Evolutionary conservation across 2,113 vertebrate species (phyloP).

Genomic region (Anseranas semipalmata): DNA sequence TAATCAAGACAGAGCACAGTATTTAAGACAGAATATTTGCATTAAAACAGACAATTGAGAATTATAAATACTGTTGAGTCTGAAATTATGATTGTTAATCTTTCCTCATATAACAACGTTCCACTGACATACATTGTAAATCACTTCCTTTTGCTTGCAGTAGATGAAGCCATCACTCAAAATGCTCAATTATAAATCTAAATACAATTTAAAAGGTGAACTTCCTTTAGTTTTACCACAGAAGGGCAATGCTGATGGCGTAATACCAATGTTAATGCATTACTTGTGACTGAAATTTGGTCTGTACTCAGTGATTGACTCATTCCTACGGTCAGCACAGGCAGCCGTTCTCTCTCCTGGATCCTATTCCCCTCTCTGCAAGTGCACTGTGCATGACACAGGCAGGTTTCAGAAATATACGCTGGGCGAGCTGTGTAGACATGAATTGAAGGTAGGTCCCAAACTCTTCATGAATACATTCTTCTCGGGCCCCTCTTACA

Average conservation of each 20-base stretch:
- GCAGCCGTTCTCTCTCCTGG: not conserved
- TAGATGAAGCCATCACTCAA: conserved; percentile 46
- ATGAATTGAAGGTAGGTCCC: not conserved
- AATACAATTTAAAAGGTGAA: conserved; percentile 38
- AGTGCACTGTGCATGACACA: not conserved
- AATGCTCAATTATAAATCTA: conserved; percentile 16
- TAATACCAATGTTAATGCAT: conserved; percentile 1
- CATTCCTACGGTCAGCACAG: not conserved
- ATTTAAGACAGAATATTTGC: conserved; percentile 70
- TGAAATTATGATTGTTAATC: conserved; percentile 71
- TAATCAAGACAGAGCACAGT: conserved; percentile 71
- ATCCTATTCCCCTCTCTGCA: not conserved
- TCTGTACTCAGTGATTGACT: not conserved
- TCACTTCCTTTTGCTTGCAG: conserved; percentile 13
- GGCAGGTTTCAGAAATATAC: not conserved
- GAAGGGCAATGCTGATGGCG: conserved; percentile 6
- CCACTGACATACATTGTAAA: conserved; percentile 54
- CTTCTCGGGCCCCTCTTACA: not conserved
- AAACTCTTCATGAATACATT: not conserved
- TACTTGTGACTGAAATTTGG: conserved; percentile 4
- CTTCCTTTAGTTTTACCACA: not conserved
- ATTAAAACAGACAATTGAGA: conserved; percentile 70
- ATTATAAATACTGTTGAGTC: conserved; percentile 72
- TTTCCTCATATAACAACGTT: conserved; percentile 41
- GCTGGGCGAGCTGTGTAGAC: no score